Base-by-base conservation (phyloP, 2,888 invertebrate genomes). In the Cremastobaeus sp. region DNA sequence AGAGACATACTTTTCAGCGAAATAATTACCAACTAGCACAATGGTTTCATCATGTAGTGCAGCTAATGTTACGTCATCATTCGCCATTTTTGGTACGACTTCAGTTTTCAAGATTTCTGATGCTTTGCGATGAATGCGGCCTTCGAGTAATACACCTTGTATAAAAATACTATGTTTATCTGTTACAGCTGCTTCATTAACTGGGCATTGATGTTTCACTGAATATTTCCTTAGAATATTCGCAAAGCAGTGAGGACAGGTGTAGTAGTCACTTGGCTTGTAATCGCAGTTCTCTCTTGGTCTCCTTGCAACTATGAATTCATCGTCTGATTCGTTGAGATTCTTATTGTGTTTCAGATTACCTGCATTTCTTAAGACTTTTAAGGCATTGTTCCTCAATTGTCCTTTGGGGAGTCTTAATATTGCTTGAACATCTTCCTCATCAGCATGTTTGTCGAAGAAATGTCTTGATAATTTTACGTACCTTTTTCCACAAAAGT, bases 1-100 rank as follows among this genome's bases (percentile, higher is more conserved):
- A 1, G 47, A 20, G 18, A 30, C 11, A 34, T 30, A 74, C 14
- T 74, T 69, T 2, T 59, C 47, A 0, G 48, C 60, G n/a, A 43
- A 60, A 47, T 37, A 17, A 45, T 74, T 70, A 0, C 41, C 57
- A 1, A 47, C 52, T 11, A 25, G 17, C 0, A 74, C 35, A 2
- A 62, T 70, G 2, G 14, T 2, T 17, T 35, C 37, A 15, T 74
- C 70, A 47, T 43, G 14, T 6, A 32, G n/a, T 6, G 60, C 70
- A 4, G 11, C 4, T 1, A n/a, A 0, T 9, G 37, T 47, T 0
- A 55, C 18, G 9, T 59, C 59, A 18, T 69, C 55, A 17, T 60
- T 54, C 11, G 14, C 11, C 45, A 72, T 28, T n/a, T n/a, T n/a
- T 3, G 9, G 8, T 0, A 11, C 11, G 12, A 60, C 28, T 8